phyloP scores from a whole-genome alignment of 2,797 vertebrate genomes.

The Epinephelus malabaricus region DNA sequence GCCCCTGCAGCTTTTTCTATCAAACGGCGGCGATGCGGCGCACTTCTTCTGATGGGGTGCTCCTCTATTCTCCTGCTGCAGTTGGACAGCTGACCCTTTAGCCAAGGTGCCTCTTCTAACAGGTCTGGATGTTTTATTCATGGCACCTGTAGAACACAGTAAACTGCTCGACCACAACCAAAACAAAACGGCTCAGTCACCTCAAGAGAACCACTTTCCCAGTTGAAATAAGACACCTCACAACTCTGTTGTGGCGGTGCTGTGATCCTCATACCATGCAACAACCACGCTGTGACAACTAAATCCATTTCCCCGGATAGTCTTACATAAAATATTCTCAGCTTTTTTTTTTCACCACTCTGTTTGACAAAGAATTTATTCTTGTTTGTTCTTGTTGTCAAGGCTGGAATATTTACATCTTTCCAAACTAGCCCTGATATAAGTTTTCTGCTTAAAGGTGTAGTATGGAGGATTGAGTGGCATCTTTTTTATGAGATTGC shows the following conservation, averaged over 20 bases:
- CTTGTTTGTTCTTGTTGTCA: slow-evolving; percentile 24
- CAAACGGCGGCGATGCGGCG: slow-evolving; percentile 66
- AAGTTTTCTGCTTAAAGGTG: neutral
- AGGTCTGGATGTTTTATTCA: slow-evolving; percentile 80
- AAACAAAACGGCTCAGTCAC: slow-evolving; percentile 71
- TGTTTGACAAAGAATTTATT: slow-evolving; percentile 22
- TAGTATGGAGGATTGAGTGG: neutral
- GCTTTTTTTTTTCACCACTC: neutral
- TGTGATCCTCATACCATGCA: slow-evolving; percentile 48
- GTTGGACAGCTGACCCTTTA: slow-evolving; percentile 74
- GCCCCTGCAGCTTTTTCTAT: slow-evolving; percentile 79
- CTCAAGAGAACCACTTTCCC: slow-evolving; percentile 65
- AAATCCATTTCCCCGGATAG: slow-evolving; percentile 44
- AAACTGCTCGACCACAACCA: slow-evolving; percentile 66
- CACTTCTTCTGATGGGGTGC: slow-evolving; percentile 71
- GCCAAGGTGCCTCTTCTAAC: slow-evolving; percentile 73
- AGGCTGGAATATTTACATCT: slow-evolving; percentile 20
- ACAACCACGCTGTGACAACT: slow-evolving; percentile 39
- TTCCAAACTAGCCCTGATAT: neutral
- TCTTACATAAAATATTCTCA: slow-evolving; percentile 32
- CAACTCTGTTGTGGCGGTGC: slow-evolving; percentile 47
- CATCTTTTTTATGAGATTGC: too few species aligned
- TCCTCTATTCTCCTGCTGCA: slow-evolving; percentile 56
- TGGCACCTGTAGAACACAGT: slow-evolving; percentile 64
- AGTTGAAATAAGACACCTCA: slow-evolving; percentile 61